These are phyloP conservation scores for Alexandromys fortis DNA, from an alignment of 2,113 vertebrate genomes.

Conservation along the genomic window DNA sequence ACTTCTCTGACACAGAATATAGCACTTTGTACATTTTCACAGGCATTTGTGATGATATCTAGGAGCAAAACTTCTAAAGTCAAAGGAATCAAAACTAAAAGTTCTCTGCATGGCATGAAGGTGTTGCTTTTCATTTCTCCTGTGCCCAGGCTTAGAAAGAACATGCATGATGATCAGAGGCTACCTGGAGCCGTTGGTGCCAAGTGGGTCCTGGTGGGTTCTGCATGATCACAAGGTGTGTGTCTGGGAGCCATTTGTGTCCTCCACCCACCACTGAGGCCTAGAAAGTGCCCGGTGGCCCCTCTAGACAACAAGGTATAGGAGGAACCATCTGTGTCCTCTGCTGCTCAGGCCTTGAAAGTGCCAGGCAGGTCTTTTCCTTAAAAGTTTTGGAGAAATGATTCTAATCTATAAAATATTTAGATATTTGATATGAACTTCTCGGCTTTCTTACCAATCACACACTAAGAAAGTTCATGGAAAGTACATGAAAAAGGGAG, in stretches of 20 bases:
- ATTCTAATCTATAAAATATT: slow-evolving; percentile 10
- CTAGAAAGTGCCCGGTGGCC: no score
- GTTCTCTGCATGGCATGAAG: neutral
- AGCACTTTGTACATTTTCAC: neutral
- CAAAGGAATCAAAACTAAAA: neutral
- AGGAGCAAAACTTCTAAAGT: slow-evolving; percentile 12
- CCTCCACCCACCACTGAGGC: no score
- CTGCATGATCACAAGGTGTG: no score
- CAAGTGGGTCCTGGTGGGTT: neutral
- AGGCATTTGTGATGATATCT: neutral
- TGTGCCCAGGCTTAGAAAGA: neutral
- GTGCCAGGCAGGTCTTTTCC: neutral
- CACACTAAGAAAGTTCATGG: neutral
- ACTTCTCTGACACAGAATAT: slow-evolving; percentile 15
- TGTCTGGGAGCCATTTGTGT: no score
- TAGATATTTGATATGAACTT: neutral
- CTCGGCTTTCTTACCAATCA: neutral
- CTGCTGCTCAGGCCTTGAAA: neutral
- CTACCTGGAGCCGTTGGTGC: neutral
- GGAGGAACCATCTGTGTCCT: neutral
- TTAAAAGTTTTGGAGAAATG: neutral
- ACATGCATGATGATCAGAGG: neutral
- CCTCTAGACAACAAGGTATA: neutral
- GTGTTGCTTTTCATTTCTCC: neutral
- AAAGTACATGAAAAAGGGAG: neutral